phyloP scores from a whole-genome alignment of 2,113 vertebrate species.

The Scopus umbretta region DNA sequence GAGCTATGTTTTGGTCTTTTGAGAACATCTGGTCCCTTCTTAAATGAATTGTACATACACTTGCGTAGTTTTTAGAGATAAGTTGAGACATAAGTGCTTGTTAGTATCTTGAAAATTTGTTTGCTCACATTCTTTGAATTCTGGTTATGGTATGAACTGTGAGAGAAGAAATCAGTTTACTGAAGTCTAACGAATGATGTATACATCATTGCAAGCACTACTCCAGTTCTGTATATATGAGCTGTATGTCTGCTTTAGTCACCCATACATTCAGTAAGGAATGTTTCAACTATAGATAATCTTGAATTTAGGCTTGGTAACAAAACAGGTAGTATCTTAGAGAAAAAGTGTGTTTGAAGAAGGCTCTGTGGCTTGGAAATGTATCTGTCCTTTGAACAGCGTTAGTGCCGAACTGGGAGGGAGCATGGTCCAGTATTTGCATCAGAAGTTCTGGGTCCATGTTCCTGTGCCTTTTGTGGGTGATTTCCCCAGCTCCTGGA shows the following conservation, averaged over 20 bases:
- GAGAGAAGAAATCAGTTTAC: neutral
- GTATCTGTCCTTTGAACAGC: neutral
- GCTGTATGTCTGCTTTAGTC: neutral
- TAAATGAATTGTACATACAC: neutral
- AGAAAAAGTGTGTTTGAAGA: neutral
- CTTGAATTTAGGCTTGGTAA: neutral
- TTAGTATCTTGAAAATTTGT: neutral
- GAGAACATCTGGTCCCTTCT: neutral
- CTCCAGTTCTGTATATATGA: neutral
- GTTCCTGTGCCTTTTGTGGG: neutral
- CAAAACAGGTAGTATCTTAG: neutral
- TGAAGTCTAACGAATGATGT: neutral
- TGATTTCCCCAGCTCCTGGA: neutral
- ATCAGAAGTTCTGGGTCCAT: neutral
- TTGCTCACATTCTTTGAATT: slow-evolving; percentile 36
- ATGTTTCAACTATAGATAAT: neutral
- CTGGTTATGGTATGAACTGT: neutral
- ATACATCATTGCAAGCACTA: neutral
- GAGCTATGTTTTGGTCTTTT: neutral
- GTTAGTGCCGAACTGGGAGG: neutral
- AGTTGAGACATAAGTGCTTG: neutral
- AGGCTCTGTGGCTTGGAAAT: neutral
- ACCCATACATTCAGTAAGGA: neutral
- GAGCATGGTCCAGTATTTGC: neutral
- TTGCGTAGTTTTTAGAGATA: neutral